Evolutionary conservation across 2,888 invertebrate species (phyloP), one percentile per base, ranked within the genome.

Genomic region (Cerceris ruficornis): DNA sequence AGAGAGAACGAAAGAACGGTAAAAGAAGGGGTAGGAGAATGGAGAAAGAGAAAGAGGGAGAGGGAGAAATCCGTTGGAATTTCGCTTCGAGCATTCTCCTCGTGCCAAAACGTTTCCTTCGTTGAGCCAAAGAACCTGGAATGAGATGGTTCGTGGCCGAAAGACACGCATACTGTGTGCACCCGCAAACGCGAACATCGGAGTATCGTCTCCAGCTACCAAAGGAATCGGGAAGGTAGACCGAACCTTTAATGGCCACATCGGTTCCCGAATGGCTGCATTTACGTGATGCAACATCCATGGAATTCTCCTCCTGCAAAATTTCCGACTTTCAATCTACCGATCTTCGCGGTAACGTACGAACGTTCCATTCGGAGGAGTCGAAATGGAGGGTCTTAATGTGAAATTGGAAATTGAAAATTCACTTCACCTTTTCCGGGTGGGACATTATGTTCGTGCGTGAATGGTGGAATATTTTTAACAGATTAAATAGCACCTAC

Each of bases 221-320:
- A 15, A 13, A 28, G 49, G 42, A 61, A 68, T 67, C 28, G 41
- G 7, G 9, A 11, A n/a, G 43, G 13, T 8, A 14, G 43, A 46
- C n/a, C 14, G 42, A 15, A 11, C 61, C 43, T 72, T 54, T 71
- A 60, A 79, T 66, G 59, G 75, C 5, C 13, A 67, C 72, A 76
- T 81, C 67, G 81, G 81, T 69, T 81, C 73, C 81, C 67, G 59
- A 69, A 50, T 66, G 65, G 64, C 64, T 52, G n/a, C 49, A 15
- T 60, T 68, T 61, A 60, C 49, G 41, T 17, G 6, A 8, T 17
- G 1, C 9, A 7, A 9, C n/a, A 11, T 17, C 54, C 14, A 54
- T 17, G 13, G 50, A 50, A 50, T 50, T 6, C n/a, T n/a, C n/a
- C 50, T 50, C 9, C 9, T n/a, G 50, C n/a, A n/a, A n/a, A n/a